Base-by-base conservation (phyloP, 1,140 invertebrate species). In the Drosophila kepulauana region DNA sequence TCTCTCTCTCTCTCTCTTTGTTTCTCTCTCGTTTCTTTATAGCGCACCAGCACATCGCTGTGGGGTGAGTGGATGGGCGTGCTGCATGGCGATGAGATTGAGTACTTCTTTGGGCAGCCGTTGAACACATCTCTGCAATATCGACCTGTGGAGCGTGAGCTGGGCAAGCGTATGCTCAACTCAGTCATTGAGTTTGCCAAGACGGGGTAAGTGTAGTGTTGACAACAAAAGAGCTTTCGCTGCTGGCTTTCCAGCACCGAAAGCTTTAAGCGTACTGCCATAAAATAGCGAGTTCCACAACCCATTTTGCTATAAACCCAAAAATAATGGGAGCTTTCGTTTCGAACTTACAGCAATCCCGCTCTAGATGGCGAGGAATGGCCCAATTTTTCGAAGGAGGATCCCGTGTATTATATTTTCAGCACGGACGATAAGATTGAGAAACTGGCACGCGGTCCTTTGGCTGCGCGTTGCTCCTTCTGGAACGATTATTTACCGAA, bases 51-150 rank as follows among this genome's bases (percentile, higher is more conserved):
- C 85, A 96, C 95, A 8, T 97, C 96, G 88, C 94, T 97, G 25
- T 99, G 98, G 98, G 98, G 97, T 13, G 95, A 97, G 91, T 99
- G 98, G 98, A 98, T 99, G 97, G 98, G 98, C 0, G 98, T 98
- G 46, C 96, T 99, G 95, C 98, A 99, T 87, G 98, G 97, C 2
- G 98, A 99, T 91, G 98, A 99, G 93, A 98, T 99, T 81, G 97
- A 98, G 93, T 99, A 98, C 93, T 97, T 99, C 59, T 99, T 99
- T 88, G 98, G 98, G 13, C 96, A 97, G 92, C 98, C 98, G 3
- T 93, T 98, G 62, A 97, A 98, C 93, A 95, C 94, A 93, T 97
- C 96, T 28, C 93, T 97, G 59, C 94, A 95, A 86, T 99, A 97
- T 93, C 97, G 95, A 80, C 94, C 95, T 6, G 94, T 95, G 49